phyloP scores from a whole-genome alignment of 1,140 invertebrate genomes.

The Nasonia vitripennis region DNA sequence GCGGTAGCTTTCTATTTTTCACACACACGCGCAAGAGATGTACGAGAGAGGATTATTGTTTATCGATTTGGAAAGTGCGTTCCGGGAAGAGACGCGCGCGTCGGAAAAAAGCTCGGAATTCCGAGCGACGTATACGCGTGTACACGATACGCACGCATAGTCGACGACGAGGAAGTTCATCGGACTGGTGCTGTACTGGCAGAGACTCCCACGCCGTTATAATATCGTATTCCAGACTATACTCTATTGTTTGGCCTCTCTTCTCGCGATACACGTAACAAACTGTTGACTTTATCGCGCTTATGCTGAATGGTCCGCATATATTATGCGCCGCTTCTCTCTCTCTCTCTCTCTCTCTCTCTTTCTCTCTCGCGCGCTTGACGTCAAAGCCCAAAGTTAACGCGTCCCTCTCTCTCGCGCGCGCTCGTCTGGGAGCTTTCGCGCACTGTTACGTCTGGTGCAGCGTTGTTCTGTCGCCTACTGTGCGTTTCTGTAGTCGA shows the following conservation, averaged over 20 bases:
- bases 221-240: too few relatives aligned
- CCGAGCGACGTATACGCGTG: neutral
- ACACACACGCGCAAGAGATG: neutral
- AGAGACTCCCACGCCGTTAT: neutral
- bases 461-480: neutral
- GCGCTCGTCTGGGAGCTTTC: neutral
- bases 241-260: too few relatives aligned
- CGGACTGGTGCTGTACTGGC: neutral
- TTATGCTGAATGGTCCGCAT: neutral
- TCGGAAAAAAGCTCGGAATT: neutral
- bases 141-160: too few relatives aligned
- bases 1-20: neutral
- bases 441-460: neutral
- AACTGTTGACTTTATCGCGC: neutral
- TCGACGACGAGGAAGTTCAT: neutral
- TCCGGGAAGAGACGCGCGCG: neutral
- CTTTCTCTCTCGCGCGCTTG: neutral
- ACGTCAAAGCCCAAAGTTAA: neutral
- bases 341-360: neutral
- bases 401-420: neutral
- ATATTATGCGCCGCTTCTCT: neutral
- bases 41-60: neutral
- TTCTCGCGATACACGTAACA: neutral
- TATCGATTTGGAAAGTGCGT: neutral
- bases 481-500: neutral